A percentile compares a stretch with the other conserved stretches of the same genome.
These are phyloP conservation scores for Chaetorhynchus papuensis DNA, from an alignment of 2,113 vertebrate genomes.

Conservation along the genomic window DNA sequence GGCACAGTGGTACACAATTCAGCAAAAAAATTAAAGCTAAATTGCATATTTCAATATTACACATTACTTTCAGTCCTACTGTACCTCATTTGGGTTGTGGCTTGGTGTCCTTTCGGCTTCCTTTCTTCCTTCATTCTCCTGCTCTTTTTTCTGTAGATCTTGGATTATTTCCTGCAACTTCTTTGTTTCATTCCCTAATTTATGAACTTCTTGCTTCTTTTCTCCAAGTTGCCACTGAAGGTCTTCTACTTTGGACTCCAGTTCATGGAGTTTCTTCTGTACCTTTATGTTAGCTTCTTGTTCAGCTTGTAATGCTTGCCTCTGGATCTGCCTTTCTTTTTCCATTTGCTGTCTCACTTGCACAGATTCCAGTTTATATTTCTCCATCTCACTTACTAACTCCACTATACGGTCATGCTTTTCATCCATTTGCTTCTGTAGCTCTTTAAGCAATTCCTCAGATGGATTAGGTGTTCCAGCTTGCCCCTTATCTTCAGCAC, in stretches of 20 bases:
- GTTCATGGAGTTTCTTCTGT: constrained; percentile 72
- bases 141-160: constrained; percentile 66
- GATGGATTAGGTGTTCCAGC: constrained; percentile 42
- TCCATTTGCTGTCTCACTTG: constrained; percentile 77
- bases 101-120: constrained; percentile 20
- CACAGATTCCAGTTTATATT: constrained; percentile 82
- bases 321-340: constrained; percentile 78
- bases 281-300: constrained; percentile 77
- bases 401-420: constrained; percentile 83
- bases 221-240: constrained; percentile 79
- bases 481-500: constrained; percentile 36
- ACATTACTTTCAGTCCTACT: background rate
- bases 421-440: constrained; percentile 84
- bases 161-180: constrained; percentile 77
- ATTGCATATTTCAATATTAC: background rate
- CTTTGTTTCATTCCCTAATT: constrained; percentile 79
- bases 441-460: constrained; percentile 77
- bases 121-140: constrained; percentile 43
- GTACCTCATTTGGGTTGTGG: constrained; percentile 70
- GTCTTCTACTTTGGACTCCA: constrained; percentile 74
- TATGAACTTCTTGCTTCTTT: constrained; percentile 73
- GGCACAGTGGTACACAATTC: background rate
- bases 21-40: background rate
- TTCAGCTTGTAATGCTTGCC: constrained; percentile 72
- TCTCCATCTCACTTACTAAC: constrained; percentile 84